phyloP scores from a whole-genome alignment of 2,113 vertebrate species.

The Poeciliopsis occidentalis region DNA sequence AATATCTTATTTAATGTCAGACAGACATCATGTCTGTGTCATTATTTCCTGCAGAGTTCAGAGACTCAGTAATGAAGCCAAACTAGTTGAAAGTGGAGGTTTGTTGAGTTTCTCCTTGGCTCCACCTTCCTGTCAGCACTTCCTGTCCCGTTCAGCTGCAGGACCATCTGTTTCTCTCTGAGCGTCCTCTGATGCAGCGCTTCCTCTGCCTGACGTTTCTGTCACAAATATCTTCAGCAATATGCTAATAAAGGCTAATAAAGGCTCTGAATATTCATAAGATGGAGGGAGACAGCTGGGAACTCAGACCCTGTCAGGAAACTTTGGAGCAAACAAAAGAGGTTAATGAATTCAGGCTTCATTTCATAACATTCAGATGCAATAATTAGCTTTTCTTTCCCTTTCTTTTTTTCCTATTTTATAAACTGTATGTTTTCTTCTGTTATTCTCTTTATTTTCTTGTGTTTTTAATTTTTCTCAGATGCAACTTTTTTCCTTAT shows the following conservation, averaged over 20 bases:
- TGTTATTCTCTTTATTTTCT: no score
- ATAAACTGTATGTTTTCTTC: no score
- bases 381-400: no score
- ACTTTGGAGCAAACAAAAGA: slow-evolving; percentile 13
- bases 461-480: no score
- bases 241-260: slow-evolving; percentile 47
- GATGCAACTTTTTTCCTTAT: no score
- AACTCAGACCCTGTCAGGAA: slow-evolving; percentile 33
- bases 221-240: slow-evolving; percentile 40
- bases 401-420: background rate
- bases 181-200: slow-evolving; percentile 57
- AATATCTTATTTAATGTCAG: no score
- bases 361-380: background rate
- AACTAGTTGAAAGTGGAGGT: no score
- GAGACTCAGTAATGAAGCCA: no score
- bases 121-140: slow-evolving; percentile 14
- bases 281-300: slow-evolving; percentile 41
- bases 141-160: background rate
- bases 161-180: slow-evolving; percentile 7
- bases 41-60: no score
- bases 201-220: slow-evolving; percentile 36
- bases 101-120: slow-evolving; percentile 12
- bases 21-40: no score
- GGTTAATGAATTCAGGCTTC: background rate
- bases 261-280: slow-evolving; percentile 52